Conservation (phyloP, 2,113 vertebrate genomes). For the Hyla sarda region DNA sequence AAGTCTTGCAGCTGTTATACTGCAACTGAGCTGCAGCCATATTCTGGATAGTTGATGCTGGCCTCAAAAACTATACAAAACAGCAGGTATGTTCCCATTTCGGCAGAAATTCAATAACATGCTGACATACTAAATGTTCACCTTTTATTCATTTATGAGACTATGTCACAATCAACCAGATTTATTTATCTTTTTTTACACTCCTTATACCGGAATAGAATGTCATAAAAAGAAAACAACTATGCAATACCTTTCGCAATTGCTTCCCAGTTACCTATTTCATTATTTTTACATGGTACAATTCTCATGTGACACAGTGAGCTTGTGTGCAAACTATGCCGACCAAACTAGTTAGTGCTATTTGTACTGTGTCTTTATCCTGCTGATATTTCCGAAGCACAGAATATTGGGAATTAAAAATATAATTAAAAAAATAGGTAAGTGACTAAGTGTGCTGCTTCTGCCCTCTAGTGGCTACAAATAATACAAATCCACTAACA, state of each 20-base stretch:
- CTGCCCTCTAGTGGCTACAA: slow-evolving; percentile 49
- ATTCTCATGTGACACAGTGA: not conserved
- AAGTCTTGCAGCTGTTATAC: too few species aligned
- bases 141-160: not conserved
- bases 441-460: slow-evolving; percentile 22
- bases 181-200: not conserved
- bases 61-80: too few species aligned
- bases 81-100: too few species aligned
- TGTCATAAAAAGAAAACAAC: not conserved
- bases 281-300: not conserved
- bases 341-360: not conserved
- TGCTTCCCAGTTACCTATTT: not conserved
- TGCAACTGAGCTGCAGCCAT: too few species aligned
- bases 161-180: not conserved
- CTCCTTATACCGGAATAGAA: not conserved
- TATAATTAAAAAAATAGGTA: not conserved
- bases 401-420: not conserved
- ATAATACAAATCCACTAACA: not conserved
- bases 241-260: not conserved
- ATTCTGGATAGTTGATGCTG: too few species aligned
- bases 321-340: not conserved
- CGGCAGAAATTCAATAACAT: not conserved
- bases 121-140: not conserved
- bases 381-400: not conserved
- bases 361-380: not conserved